Conservation (phyloP, 1,140 invertebrate species). For the Drosophila arizonae region DNA sequence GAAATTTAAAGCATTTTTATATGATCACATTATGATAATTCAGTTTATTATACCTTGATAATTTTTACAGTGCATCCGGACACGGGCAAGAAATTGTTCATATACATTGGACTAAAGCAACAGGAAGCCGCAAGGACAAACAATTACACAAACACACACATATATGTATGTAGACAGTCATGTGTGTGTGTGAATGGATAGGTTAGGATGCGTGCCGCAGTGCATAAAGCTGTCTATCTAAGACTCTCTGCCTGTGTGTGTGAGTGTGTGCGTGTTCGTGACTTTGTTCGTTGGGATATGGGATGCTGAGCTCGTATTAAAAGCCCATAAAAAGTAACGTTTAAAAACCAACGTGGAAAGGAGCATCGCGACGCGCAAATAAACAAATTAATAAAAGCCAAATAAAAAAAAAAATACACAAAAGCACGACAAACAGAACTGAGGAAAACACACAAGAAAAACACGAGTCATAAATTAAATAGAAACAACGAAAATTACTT, state of each 20-base stretch:
- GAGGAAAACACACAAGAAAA: constrained; percentile 57
- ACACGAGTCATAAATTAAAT: constrained; percentile 80
- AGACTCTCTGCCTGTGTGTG: constrained; percentile 17
- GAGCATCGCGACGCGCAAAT: constrained; percentile 61
- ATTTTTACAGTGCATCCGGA: constrained; percentile 27
- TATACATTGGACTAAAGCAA: constrained; percentile 50
- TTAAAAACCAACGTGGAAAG: constrained; percentile 45
- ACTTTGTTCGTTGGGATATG: background rate
- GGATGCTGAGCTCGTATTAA: constrained; percentile 62
- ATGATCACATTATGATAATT: background rate
- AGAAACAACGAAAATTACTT: constrained; percentile 80
- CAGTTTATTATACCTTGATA: background rate
- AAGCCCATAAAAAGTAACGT: constrained; percentile 62
- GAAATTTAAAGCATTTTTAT: background rate
- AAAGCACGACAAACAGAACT: constrained; percentile 27
- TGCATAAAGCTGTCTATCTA: constrained; percentile 57
- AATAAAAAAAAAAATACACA: constrained; percentile 60
- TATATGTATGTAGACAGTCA: background rate
- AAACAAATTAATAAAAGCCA: constrained; percentile 80
- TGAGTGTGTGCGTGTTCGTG: constrained; percentile 23
- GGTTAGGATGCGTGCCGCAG: constrained; percentile 30
- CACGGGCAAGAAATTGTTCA: constrained; percentile 45
- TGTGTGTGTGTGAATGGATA: background rate
- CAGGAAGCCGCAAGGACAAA: constrained; percentile 49
- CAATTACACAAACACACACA: background rate